Evolutionary conservation across 2,888 invertebrate genomes (phyloP).

Genomic region (Philereme vetulata): DNA sequence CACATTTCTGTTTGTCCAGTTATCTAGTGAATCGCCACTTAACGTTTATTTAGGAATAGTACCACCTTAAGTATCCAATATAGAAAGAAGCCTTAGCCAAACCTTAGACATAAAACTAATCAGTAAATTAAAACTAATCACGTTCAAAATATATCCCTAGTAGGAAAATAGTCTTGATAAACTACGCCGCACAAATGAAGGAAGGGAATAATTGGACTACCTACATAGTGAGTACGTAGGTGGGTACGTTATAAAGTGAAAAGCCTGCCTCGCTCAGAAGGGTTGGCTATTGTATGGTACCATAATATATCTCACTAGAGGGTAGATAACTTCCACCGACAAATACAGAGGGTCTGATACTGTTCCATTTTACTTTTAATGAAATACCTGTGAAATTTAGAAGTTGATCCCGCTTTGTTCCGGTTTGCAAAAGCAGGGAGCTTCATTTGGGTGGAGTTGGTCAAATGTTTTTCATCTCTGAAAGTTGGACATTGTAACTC

Average conservation of each 20-base stretch:
- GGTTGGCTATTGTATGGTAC: conserved; percentile 53
- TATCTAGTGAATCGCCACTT: too few relatives aligned
- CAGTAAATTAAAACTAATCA: conserved; percentile 25
- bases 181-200: conserved; percentile 32
- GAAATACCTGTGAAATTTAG: conserved; percentile 47
- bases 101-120: conserved; percentile 24
- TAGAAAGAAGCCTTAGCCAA: conserved; percentile 15
- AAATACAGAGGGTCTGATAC: conserved; percentile 54
- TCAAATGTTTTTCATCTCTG: conserved; percentile 7
- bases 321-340: conserved; percentile 54
- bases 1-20: too few relatives aligned
- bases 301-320: conserved; percentile 52
- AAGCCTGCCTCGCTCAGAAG: conserved; percentile 47
- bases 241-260: conserved; percentile 35
- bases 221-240: conserved; percentile 9
- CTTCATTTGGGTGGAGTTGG: conserved; percentile 12
- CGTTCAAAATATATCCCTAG: conserved; percentile 3
- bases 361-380: conserved; percentile 43
- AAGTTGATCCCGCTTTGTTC: conserved; percentile 37
- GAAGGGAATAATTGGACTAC: conserved; percentile 33
- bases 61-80: conserved; percentile 8
- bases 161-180: conserved; percentile 18
- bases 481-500: not conserved
- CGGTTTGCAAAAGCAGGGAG: conserved; percentile 12
- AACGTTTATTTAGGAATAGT: too few relatives aligned